Evolutionary conservation across 2,113 vertebrate genomes (phyloP), one percentile per base, ranked within the genome.

Genomic region (Coturnix japonica): DNA sequence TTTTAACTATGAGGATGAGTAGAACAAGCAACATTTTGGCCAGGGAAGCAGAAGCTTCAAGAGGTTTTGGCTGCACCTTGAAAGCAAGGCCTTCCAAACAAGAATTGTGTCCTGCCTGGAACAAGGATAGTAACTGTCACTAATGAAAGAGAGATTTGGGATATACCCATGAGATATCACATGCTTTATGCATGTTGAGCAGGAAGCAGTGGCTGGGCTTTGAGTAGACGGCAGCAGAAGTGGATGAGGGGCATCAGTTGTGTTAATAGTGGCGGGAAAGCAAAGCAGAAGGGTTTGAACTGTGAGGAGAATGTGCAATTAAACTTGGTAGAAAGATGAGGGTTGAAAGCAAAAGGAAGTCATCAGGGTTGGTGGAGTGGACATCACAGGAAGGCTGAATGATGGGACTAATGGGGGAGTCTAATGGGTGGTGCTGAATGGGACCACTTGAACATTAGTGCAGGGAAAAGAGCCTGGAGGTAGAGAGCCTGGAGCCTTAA

Each of bases 261-360:
- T 25, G 18, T 47, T 77, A 25, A 18, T 79, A 61, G 67, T 69
- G 37, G 51, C 28, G 7, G 66, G 51, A 56, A 85, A 75, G 71
- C 20, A 82, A 87, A 84, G 19, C 0, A 1, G 86, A 74, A 16
- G 46, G 63, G 75, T 64, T 25, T 16, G 21, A 79, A 89, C 60
- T 44, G 10, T 13, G 54, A 31, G 26, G n/a, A 87, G 31, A 85
- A 66, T 79, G 73, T 92, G 54, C 54, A 54, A 31, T 89, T 81
- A 74, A 67, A 47, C 54, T 82, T 43, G 28, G 21, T 87, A 49
- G 77, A 65, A 66, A 89, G 70, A 49, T 0, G 6, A 66, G 44
- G 26, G 35, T 71, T 85, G 90, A 87, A 91, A 89, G 67, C 25
- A 59, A 80, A 92, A 69, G 71, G 35, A 91, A 87, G 33, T 73